These are phyloP conservation scores for Emydoidea blandingii DNA, from an alignment of 2,797 vertebrate genomes.

Conservation along the genomic window DNA sequence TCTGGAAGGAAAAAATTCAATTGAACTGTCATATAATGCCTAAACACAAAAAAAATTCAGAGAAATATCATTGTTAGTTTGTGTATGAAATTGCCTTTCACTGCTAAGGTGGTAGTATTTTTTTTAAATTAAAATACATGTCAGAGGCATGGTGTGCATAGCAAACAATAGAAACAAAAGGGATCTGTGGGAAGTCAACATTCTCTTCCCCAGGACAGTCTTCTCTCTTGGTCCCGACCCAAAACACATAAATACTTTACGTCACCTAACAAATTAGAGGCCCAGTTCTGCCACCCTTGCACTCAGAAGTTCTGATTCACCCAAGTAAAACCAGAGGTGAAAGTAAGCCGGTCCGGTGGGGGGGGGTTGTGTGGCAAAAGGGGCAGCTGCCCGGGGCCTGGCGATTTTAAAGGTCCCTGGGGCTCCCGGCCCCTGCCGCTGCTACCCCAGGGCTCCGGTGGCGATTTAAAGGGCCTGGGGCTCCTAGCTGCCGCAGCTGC, in stretches of 20 bases:
- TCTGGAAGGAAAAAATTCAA: fast-evolving
- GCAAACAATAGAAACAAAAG: background rate
- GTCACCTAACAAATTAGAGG: background rate
- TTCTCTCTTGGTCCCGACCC: background rate
- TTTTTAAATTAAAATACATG: background rate
- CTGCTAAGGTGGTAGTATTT: background rate
- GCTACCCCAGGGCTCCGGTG: no score
- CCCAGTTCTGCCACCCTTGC: background rate
- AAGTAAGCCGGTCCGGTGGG: no score
- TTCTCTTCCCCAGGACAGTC: background rate
- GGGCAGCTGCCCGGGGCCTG: no score
- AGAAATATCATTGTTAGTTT: background rate
- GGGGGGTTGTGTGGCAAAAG: no score
- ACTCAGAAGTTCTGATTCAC: background rate
- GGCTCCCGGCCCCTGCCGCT: no score
- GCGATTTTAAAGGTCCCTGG: no score
- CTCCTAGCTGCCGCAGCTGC: no score
- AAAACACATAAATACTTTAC: fast-evolving
- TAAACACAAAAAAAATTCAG: background rate
- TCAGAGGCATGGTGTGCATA: background rate
- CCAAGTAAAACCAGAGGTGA: background rate
- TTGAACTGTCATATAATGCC: background rate
- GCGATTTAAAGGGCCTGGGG: no score
- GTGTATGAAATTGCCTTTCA: background rate
- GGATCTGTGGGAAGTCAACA: background rate